Base-by-base conservation (phyloP, 2,113 vertebrate genomes). In the Carettochelys insculpta region DNA sequence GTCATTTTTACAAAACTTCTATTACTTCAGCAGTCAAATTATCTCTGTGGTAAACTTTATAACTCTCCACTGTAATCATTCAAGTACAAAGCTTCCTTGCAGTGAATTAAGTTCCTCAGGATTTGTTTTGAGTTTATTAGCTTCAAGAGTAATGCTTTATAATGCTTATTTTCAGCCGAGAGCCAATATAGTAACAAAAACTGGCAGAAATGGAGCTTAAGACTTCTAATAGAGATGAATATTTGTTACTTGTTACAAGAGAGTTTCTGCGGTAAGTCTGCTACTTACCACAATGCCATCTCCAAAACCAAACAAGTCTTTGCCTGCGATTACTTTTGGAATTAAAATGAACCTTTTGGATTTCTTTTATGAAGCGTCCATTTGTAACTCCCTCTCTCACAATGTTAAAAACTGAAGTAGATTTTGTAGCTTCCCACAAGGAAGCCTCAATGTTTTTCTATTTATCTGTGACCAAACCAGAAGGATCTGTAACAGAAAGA, bases 391-490 rank as follows among this genome's bases (percentile, higher is more conserved):
- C 48, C 51, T 24, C 8, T 75, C 41, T 41, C 12, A 17, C n/a
- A 48, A 14, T 38, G 1, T 51, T 5, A 17, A 61, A 34, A 71
- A 52, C 25, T 20, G 5, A 17, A 3, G 8, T 6, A 71, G 17
- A 2, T 75, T 3, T 4, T 5, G 13, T 61, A 58, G 43, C 34
- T 27, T 80, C 16, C 11, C 3, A 0, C 1, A 5, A 45, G 17
- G 68, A 29, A 50, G 27, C 43, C 24, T 75, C 13, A 27, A 3
- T 8, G 1, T 50, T 16, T 81, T 73, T 41, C 1, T 25, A 38
- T 14, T 2, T 5, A 43, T 24, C 4, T 16, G 14, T 19, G n/a
- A 54, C n/a, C 31, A 5, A 1, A 0, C 19, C 51, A 41, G 34
- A 6, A 6, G 17, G 0, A 1, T 2, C 38, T 10, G 7, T 68